Conservation (phyloP, 2,888 invertebrate species). For the Lasioglossum oenotherae region DNA sequence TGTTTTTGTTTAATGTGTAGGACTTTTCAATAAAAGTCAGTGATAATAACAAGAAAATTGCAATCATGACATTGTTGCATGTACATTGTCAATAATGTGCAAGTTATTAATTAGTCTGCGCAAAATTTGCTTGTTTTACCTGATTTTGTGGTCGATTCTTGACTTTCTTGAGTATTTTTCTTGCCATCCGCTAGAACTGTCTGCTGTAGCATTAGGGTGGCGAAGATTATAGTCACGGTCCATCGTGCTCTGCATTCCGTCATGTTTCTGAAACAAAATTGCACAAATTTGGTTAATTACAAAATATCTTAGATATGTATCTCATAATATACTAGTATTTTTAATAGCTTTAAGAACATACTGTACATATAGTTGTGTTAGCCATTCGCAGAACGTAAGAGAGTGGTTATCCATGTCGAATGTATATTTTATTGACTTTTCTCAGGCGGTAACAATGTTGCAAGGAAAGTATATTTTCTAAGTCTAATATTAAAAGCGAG, state of each 20-base stretch:
- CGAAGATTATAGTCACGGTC: constrained; percentile 26
- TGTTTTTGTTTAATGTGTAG: too few relatives aligned
- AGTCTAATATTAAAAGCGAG: background rate
- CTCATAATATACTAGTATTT: background rate
- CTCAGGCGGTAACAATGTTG: background rate
- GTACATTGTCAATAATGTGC: background rate
- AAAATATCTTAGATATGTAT: background rate
- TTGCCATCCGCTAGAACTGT: background rate
- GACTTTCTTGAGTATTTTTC: background rate
- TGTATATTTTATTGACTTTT: background rate
- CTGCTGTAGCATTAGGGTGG: constrained; percentile 21
- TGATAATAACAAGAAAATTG: background rate
- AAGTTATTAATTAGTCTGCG: background rate
- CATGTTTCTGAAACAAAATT: constrained; percentile 52
- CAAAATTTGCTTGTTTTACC: constrained; percentile 2
- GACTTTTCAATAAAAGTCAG: background rate
- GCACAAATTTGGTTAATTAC: background rate
- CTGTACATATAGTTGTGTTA: too few relatives aligned
- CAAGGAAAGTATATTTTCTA: background rate
- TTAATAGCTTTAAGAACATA: too few relatives aligned
- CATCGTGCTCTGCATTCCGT: constrained; percentile 25
- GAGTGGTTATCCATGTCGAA: constrained; percentile 6
- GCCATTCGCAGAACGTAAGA: background rate
- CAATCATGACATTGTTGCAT: background rate
- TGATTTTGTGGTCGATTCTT: background rate